These are phyloP conservation scores for Uropsilus gracilis DNA, from an alignment of 2,113 vertebrate species.

Conservation along the genomic window DNA sequence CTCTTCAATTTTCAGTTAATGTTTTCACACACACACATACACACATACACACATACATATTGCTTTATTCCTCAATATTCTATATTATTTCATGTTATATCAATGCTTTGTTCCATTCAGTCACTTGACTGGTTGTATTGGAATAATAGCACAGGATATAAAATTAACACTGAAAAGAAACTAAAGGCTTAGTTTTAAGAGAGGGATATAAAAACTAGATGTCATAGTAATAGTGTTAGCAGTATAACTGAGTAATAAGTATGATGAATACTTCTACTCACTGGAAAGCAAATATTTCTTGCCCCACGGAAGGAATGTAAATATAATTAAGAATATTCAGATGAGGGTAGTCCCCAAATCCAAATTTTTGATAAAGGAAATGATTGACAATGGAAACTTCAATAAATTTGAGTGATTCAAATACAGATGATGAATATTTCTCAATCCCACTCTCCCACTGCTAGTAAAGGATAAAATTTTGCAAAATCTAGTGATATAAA, in stretches of 20 bases:
- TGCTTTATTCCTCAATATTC: not conserved
- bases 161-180: not conserved
- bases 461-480: not conserved
- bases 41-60: not conserved
- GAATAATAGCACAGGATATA: not conserved
- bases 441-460: not conserved
- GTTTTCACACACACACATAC: not conserved
- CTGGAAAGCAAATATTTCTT: not conserved
- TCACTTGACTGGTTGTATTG: not conserved
- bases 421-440: not conserved
- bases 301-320: not conserved
- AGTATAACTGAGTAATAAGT: not conserved
- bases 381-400: not conserved
- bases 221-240: not conserved
- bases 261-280: not conserved
- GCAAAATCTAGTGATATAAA: not conserved
- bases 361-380: not conserved
- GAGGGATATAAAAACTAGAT: not conserved
- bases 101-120: not conserved
- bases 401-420: not conserved
- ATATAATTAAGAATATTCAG: not conserved
- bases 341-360: not conserved
- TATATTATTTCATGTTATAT: not conserved
- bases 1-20: conserved; percentile 62
- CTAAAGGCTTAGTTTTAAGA: not conserved